phyloP scores from a whole-genome alignment of 2,888 invertebrate genomes.

The Drymonia ruficornis region DNA sequence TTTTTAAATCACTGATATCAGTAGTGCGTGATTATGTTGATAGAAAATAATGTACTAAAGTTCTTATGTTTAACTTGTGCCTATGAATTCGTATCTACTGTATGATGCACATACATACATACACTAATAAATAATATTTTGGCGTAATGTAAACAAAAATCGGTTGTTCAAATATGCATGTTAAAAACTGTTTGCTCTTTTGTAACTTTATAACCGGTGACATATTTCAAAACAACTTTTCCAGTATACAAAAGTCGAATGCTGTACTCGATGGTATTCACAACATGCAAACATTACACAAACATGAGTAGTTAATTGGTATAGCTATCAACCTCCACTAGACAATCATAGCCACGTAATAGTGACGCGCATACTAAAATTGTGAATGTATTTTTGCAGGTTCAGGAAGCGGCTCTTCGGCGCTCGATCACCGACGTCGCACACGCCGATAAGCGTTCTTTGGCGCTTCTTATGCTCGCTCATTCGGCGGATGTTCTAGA shows the following conservation, averaged over 20 bases:
- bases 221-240: conserved; percentile 16
- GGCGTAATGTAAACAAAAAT: not conserved
- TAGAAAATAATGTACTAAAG: not conserved
- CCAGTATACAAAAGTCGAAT: conserved; percentile 7
- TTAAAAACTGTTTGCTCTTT: conserved; percentile 9
- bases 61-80: not conserved
- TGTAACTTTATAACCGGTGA: conserved; percentile 20
- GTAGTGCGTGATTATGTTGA: not conserved
- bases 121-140: not conserved
- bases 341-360: not conserved
- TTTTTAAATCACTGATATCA: conserved; percentile 18
- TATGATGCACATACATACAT: not conserved
- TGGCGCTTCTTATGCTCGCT: conserved; percentile 97
- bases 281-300: conserved; percentile 19
- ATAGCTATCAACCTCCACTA: not conserved
- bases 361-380: not conserved
- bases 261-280: conserved; percentile 12
- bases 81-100: not conserved
- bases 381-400: conserved; percentile 79
- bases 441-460: conserved; percentile 97
- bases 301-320: conserved; percentile 9
- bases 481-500: conserved; percentile 99
- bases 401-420: conserved; percentile 98
- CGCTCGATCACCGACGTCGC: conserved; percentile 99
- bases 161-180: not conserved